Evolutionary conservation across 1,140 invertebrate genomes (phyloP), one percentile per base, ranked within the genome.

Genomic region (Drosophila pachea): DNA sequence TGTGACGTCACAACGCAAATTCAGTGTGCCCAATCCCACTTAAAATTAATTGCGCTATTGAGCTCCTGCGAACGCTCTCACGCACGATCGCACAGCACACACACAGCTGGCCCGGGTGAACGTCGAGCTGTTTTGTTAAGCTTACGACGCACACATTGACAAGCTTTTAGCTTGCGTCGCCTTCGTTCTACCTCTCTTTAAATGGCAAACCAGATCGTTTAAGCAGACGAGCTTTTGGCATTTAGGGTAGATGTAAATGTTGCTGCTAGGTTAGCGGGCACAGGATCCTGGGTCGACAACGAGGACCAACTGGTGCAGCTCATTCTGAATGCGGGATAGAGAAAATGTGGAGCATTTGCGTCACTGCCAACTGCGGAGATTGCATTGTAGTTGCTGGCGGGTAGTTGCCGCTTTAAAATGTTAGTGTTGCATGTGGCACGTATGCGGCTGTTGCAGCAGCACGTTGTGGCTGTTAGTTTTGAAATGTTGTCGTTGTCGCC

Each of bases 401-500:
- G 47, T 22, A 22, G 22, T 3, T 3, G 22, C 22, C 22, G 54
- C 56, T 61, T 69, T 59, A 12, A 68, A 33, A 12, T 78, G 72
- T 67, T 66, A 68, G 78, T 78, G 79, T 84, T 82, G 79, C 68
- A 68, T 63, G 75, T 68, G 67, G 72, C 74, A 82, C 78, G 78
- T 81, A 68, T 47, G 7, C 6, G 5, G 33, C 40, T 16, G 49
- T 35, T 22, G 36, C 38, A 45, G 43, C 60, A 42, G 60, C 78
- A 78, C 68, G 72, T 75, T 49, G 45, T 40, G 16, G 43, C 62
- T 84, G 75, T 69, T 82, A 78, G 48, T 49, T 59, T 64, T 61
- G 50, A 45, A 68, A 70, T 83, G 76, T 73, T 83, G 62, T 78
- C 76, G 72, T 68, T 76, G 54, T 45, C 61, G 40, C 35, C 76